Evolutionary conservation across 1,140 invertebrate genomes (phyloP).

Genomic region (Megathymus violae): DNA sequence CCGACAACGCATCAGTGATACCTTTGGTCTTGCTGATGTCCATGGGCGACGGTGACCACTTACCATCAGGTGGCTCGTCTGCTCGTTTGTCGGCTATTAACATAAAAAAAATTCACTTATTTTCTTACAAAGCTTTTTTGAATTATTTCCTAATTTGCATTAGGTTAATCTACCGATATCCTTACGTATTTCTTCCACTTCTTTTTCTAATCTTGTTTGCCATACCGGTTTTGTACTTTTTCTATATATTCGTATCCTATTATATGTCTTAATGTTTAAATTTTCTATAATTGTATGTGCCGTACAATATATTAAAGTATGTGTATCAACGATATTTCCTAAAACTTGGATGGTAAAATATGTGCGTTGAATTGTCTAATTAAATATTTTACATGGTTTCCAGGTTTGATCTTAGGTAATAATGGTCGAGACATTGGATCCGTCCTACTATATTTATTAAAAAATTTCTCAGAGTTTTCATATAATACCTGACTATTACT

Average conservation of each 20-base stretch:
- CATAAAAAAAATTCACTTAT: no score
- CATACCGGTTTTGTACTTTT: slow-evolving; percentile 24
- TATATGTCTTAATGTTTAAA: slow-evolving; percentile 2
- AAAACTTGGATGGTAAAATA: not conserved
- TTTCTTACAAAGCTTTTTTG: slow-evolving; percentile 23
- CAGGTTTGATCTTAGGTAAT: no score
- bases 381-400: slow-evolving; percentile 8
- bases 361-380: slow-evolving; percentile 16
- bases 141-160: slow-evolving; percentile 36
- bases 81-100: no score
- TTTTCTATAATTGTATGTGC: slow-evolving; percentile 24
- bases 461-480: not conserved
- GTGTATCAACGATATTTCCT: slow-evolving; percentile 2
- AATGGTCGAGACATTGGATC: slow-evolving; percentile 19
- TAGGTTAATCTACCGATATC: slow-evolving; percentile 30
- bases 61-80: no score
- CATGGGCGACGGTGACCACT: no score
- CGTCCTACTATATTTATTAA: slow-evolving; percentile 3
- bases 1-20: no score
- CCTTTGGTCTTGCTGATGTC: no score
- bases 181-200: slow-evolving; percentile 24
- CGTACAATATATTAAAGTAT: no score
- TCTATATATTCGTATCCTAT: not conserved
- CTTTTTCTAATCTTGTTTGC: slow-evolving; percentile 36
- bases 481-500: not conserved